Evolutionary conservation across 2,888 invertebrate species (phyloP).

Genomic region (Erannis defoliaria): DNA sequence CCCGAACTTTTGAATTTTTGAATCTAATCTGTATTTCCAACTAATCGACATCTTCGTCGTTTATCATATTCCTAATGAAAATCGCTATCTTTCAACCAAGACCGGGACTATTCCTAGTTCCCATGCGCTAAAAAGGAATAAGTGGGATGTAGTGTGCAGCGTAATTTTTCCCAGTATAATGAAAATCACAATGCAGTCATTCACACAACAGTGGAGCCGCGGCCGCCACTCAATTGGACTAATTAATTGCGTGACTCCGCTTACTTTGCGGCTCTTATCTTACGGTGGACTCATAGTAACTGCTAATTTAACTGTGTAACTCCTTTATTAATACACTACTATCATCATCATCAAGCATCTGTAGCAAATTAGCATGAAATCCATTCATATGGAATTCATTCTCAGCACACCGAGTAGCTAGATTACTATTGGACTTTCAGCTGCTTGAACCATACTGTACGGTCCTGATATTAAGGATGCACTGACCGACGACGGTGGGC

Average conservation of each 20-base stretch:
- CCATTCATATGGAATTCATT: no score
- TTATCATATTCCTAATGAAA: neutral
- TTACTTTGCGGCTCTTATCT: slow-evolving; percentile 30
- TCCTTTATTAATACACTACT: neutral
- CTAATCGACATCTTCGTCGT: no score
- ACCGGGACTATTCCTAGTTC: neutral
- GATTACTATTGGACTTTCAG: no score
- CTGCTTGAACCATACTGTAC: no score
- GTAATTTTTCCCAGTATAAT: slow-evolving; percentile 40
- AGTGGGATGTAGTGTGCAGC: neutral
- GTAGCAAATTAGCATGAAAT: no score
- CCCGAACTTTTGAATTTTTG: no score
- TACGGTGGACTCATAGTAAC: neutral
- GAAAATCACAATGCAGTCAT: slow-evolving; percentile 41
- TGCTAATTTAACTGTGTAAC: slow-evolving; percentile 13
- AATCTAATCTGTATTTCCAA: no score
- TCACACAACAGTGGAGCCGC: slow-evolving; percentile 41
- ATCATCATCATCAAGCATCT: neutral
- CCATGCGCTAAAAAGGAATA: neutral
- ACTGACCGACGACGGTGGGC: no score
- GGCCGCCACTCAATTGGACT: slow-evolving; percentile 42
- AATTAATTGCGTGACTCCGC: slow-evolving; percentile 42
- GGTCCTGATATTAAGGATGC: no score
- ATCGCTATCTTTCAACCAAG: neutral
- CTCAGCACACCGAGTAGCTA: no score